phyloP scores from a whole-genome alignment of 2,888 invertebrate species.

The Cantharis rufa region DNA sequence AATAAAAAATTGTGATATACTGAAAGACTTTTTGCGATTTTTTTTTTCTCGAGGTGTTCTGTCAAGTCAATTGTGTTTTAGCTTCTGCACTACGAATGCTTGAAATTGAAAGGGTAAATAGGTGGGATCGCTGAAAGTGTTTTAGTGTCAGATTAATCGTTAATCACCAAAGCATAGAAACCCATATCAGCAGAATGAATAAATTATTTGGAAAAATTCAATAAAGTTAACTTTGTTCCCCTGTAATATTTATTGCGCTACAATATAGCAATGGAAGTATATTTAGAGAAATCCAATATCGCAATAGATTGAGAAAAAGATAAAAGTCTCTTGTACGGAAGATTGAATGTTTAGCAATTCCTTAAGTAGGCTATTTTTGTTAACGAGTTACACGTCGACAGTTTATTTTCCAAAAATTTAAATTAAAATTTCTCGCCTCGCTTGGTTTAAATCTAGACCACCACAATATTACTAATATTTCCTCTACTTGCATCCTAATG shows the following conservation, averaged over 20 bases:
- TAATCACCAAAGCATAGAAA: neutral
- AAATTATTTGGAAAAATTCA: neutral
- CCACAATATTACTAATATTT: neutral
- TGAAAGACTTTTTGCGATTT: neutral
- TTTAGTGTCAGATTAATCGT: neutral
- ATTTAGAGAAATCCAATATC: neutral
- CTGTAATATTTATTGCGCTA: neutral
- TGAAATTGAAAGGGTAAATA: neutral
- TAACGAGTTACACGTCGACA: neutral
- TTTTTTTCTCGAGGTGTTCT: neutral
- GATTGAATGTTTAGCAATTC: neutral
- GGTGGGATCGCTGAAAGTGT: neutral
- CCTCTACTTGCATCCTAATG: neutral
- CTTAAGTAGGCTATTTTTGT: neutral
- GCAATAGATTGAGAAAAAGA: neutral
- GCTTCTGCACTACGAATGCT: neutral
- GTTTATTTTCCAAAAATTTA: neutral
- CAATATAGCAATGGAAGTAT: neutral
- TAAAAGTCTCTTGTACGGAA: neutral
- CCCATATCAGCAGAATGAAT: neutral
- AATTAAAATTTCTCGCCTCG: neutral
- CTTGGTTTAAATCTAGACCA: neutral
- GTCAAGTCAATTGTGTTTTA: neutral
- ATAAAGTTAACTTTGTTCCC: neutral
- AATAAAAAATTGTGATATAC: neutral